Evolutionary conservation across 2,797 vertebrate genomes (phyloP).

Genomic region (Lutjanus campechanus): DNA sequence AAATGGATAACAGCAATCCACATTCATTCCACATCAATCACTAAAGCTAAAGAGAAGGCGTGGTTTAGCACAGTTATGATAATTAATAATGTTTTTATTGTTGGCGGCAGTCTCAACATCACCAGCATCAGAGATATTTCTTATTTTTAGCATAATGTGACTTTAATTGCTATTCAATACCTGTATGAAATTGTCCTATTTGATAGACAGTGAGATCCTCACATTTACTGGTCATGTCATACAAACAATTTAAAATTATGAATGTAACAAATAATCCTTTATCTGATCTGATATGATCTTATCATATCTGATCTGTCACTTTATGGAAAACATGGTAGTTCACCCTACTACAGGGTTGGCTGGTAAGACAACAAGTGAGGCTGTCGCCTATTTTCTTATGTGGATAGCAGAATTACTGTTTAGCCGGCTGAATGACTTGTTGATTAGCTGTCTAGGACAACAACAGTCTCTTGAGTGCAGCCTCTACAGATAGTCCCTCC

Average conservation of each 20-base stretch:
- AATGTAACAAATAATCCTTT: not conserved
- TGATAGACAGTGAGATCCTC: not conserved
- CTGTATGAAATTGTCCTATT: not conserved
- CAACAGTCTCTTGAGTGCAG: constrained; percentile 30
- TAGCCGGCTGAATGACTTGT: constrained; percentile 33
- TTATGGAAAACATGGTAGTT: constrained; percentile 3
- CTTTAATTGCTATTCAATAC: not conserved
- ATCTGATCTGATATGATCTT: too few species aligned
- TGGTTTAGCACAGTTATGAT: constrained; percentile 11
- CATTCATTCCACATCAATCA: constrained; percentile 25
- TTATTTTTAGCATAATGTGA: not conserved
- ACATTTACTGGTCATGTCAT: not conserved
- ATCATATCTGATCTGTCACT: too few species aligned
- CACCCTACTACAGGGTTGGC: not conserved
- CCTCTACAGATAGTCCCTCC: constrained; percentile 60
- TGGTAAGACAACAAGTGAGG: not conserved
- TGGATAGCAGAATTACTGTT: constrained; percentile 27
- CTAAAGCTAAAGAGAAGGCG: not conserved
- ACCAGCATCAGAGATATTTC: not conserved
- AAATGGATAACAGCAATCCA: constrained; percentile 25
- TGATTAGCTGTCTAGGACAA: constrained; percentile 52
- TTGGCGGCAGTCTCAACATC: not conserved
- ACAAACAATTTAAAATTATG: not conserved
- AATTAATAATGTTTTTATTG: not conserved
- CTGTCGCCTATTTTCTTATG: constrained; percentile 11